A percentile compares a stretch with the other conserved stretches of the same genome.
phyloP scores from a whole-genome alignment of 2,888 invertebrate genomes.

The Muschampia plurimacula region DNA sequence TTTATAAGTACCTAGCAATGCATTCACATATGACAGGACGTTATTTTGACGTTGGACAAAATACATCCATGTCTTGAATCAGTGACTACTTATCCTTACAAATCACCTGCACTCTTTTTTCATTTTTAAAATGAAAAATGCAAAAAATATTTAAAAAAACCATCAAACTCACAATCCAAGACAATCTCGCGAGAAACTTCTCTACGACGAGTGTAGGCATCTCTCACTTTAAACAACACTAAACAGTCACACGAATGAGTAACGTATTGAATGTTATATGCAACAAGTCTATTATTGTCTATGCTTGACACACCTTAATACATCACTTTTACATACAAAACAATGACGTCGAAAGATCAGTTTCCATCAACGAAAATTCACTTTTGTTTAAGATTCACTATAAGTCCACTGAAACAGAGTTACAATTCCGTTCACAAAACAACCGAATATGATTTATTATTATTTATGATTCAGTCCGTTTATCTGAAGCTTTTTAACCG shows the following conservation, averaged over 20 bases:
- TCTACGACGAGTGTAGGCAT: constrained; percentile 70
- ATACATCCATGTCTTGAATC: too few relatives aligned
- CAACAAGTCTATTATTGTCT: not conserved
- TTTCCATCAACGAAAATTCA: not conserved
- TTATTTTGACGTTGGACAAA: too few relatives aligned
- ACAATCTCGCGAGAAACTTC: constrained; percentile 61
- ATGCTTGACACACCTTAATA: too few relatives aligned
- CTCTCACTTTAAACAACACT: not conserved
- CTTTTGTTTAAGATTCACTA: not conserved
- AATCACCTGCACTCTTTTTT: too few relatives aligned
- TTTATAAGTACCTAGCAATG: too few relatives aligned
- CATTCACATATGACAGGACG: too few relatives aligned
- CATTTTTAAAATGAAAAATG: not conserved
- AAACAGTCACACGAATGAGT: not conserved
- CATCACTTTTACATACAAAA: not conserved
- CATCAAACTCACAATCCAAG: constrained; percentile 61
- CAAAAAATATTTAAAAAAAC: not conserved
- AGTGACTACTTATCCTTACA: too few relatives aligned
- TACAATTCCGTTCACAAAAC: not conserved
- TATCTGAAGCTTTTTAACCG: too few relatives aligned
- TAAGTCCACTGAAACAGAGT: not conserved
- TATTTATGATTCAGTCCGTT: too few relatives aligned
- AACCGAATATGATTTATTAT: not conserved
- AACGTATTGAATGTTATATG: not conserved
- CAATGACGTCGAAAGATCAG: not conserved